Conservation (phyloP, 2,797 vertebrate genomes). For the Odontamblyopus lacepedii region DNA sequence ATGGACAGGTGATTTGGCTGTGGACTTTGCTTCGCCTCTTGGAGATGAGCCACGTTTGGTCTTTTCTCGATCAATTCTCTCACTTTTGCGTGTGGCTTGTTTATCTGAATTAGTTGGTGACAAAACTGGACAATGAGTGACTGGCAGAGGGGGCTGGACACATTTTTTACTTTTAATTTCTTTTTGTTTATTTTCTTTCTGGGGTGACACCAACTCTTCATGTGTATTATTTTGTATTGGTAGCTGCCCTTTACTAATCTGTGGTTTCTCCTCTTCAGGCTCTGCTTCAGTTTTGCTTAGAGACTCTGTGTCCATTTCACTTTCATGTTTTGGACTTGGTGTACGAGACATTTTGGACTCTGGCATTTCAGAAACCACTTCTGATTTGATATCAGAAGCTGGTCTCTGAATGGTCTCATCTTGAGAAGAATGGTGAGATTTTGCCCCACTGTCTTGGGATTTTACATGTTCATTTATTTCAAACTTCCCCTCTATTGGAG, state of each 20-base stretch:
- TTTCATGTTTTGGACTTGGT: slow-evolving; percentile 54
- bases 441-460: slow-evolving; percentile 60
- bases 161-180: slow-evolving; percentile 88
- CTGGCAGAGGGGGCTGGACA: slow-evolving; percentile 77
- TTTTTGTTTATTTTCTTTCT: slow-evolving; percentile 75
- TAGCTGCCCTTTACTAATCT: slow-evolving; percentile 57
- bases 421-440: slow-evolving; percentile 71
- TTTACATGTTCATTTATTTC: slow-evolving; percentile 63
- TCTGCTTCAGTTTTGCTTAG: slow-evolving; percentile 55
- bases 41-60: slow-evolving; percentile 91
- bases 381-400: slow-evolving; percentile 54
- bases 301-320: slow-evolving; percentile 59
- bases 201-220: slow-evolving; percentile 77
- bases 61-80: slow-evolving; percentile 95
- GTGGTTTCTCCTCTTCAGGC: slow-evolving; percentile 63
- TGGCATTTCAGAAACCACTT: slow-evolving; percentile 58
- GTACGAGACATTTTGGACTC: slow-evolving; percentile 53
- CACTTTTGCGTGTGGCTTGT: slow-evolving; percentile 92
- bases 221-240: slow-evolving; percentile 71
- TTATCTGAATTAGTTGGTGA: slow-evolving; percentile 79
- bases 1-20: slow-evolving; percentile 88
- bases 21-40: slow-evolving; percentile 86
- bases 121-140: slow-evolving; percentile 54
- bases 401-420: slow-evolving; percentile 78
- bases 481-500: slow-evolving; percentile 59